Conservation (phyloP, 2,888 invertebrate species). For the Diaprepes abbreviatus region DNA sequence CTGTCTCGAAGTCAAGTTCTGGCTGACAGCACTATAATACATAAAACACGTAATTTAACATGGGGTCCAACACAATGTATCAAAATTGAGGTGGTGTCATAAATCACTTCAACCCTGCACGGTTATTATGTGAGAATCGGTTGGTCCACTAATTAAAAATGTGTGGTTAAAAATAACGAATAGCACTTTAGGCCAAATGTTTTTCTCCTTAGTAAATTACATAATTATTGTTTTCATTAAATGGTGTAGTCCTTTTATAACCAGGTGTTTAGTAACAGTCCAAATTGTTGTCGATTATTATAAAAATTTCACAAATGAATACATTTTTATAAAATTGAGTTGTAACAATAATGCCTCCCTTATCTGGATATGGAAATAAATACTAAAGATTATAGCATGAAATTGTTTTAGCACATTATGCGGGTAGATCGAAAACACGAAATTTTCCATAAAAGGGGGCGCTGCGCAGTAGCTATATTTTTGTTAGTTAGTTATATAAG, state of each 20-base stretch:
- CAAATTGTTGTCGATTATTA: too few species aligned
- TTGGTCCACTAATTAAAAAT: slow-evolving; percentile 37
- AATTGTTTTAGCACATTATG: too few species aligned
- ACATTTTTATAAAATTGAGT: too few species aligned
- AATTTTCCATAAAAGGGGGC: too few species aligned
- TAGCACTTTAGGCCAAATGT: slow-evolving; percentile 19
- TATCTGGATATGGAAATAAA: too few species aligned
- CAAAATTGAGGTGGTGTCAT: slow-evolving; percentile 40
- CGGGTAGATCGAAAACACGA: too few species aligned
- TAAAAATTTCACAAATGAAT: too few species aligned
- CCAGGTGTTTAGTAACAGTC: neutral
- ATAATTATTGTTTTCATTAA: slow-evolving; percentile 15
- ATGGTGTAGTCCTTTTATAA: neutral
- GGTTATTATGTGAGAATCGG: slow-evolving; percentile 33
- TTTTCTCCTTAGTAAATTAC: slow-evolving; percentile 22
- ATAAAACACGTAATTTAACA: slow-evolving; percentile 32
- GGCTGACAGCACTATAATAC: slow-evolving; percentile 26
- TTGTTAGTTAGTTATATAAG: too few species aligned
- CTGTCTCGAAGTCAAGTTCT: slow-evolving; percentile 17
- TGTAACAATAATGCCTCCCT: too few species aligned
- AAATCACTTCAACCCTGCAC: slow-evolving; percentile 40
- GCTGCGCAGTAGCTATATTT: too few species aligned
- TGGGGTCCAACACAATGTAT: slow-evolving; percentile 34
- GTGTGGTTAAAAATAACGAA: slow-evolving; percentile 33
- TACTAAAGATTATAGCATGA: too few species aligned